Evolutionary conservation across 2,888 invertebrate genomes (phyloP).

Genomic region (Acleris emargana): DNA sequence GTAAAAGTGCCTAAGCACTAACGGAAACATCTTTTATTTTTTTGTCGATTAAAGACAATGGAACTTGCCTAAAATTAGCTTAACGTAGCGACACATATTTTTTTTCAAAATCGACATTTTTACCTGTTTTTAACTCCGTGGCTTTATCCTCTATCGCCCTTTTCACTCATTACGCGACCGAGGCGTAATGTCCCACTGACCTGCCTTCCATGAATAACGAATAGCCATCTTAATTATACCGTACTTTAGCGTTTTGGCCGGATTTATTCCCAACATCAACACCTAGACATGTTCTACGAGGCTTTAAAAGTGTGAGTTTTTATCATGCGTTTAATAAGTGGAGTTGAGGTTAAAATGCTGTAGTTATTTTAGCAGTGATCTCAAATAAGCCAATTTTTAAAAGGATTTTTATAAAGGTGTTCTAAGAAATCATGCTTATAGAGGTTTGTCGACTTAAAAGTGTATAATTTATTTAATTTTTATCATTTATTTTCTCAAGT

Average conservation of each 20-base stretch:
- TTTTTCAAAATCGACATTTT: not conserved
- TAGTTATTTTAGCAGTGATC: not conserved
- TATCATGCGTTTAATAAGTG: constrained; percentile 1
- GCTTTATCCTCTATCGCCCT: constrained; percentile 46
- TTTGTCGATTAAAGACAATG: too few species aligned
- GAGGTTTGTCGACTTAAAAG: too few species aligned
- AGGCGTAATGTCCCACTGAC: constrained; percentile 57
- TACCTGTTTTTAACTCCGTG: constrained; percentile 29
- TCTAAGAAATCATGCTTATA: too few species aligned
- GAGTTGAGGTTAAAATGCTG: not conserved
- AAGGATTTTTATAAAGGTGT: too few species aligned
- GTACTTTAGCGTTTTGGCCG: constrained; percentile 48
- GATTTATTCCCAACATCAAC: constrained; percentile 62
- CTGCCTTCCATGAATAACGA: constrained; percentile 61
- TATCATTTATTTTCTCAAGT: too few species aligned
- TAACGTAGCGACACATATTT: too few species aligned
- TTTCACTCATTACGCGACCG: constrained; percentile 59
- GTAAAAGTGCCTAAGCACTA: too few species aligned
- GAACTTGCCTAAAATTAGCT: too few species aligned
- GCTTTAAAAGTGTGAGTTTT: constrained; percentile 22
- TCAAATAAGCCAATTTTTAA: too few species aligned
- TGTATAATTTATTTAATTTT: too few species aligned
- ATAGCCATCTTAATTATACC: constrained; percentile 59
- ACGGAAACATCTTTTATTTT: too few species aligned
- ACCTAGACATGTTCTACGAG: constrained; percentile 40